Evolutionary conservation across 2,888 invertebrate species (phyloP), one percentile per base, ranked within the genome.

Genomic region (Seira ritae): DNA sequence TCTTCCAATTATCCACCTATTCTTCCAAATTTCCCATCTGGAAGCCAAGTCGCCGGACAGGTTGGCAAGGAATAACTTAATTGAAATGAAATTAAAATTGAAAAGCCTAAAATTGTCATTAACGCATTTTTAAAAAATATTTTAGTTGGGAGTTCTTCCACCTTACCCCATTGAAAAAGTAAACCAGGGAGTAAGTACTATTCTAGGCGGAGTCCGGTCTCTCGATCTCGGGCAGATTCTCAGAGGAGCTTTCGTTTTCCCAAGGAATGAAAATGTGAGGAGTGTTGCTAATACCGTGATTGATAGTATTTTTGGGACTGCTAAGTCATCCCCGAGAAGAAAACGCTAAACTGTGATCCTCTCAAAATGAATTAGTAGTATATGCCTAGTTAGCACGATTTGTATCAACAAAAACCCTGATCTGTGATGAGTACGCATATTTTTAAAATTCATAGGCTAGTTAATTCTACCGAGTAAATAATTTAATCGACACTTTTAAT

Each of bases 201-300:
- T 88, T 31, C 50, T 88, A 1, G 60, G 76, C 10, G 87, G 87
- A 17, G 87, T 87, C 8, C 55, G 85, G 6, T 65, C 62, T 8
- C 68, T 79, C 10, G 85, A 83, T 23, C 68, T 88, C 37, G 86
- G 82, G 0, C 82, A 85, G n/a, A 86, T 88, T 31, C 50, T 88
- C 3, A 60, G 87, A 55, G 87, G 87, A 42, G 85, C 86, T 31
- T 87, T 87, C 66, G 82, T 81, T 31, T 87, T 86, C 67, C 82
- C 86, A 22, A 17, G 86, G 12, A 88, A 88, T 72, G 85, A 88
- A 10, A 87, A 87, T 73, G 87, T 88, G 4, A 72, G 85, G 22
- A 86, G 70, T 22, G 87, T 88, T 1, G 87, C 87, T 17, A 86
- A 86, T 60, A 88, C 79, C 66, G 87, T 88, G 22, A 50, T 88